phyloP scores from a whole-genome alignment of 1,140 invertebrate genomes.

The Dufourea novaeangliae region DNA sequence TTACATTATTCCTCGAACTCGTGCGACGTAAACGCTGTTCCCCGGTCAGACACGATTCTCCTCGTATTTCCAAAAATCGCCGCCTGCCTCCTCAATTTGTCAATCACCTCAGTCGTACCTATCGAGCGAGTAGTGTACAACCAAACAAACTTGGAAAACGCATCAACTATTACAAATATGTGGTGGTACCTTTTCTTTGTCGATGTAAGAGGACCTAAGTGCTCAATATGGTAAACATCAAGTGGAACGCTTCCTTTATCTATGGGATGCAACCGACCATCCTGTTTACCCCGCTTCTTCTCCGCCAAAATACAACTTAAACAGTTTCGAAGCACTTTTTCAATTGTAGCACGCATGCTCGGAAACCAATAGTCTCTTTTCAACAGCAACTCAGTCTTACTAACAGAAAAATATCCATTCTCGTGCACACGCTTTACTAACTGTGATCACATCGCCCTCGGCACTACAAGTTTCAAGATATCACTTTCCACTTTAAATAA shows the following conservation, averaged over 20 bases:
- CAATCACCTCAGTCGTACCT: background rate
- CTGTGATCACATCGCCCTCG: no score
- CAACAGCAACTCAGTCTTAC: no score
- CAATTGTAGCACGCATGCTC: no score
- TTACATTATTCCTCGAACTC: constrained; percentile 1
- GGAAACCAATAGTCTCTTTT: no score
- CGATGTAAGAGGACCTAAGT: background rate
- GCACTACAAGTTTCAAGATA: no score
- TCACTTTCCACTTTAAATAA: no score
- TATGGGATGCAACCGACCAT: background rate
- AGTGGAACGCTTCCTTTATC: background rate
- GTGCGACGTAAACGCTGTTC: background rate
- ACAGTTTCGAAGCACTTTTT: no score
- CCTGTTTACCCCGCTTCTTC: background rate
- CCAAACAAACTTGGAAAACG: constrained; percentile 8
- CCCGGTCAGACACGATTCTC: background rate
- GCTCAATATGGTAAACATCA: background rate
- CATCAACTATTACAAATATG: background rate
- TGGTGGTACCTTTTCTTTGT: background rate
- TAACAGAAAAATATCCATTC: no score
- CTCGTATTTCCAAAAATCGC: background rate
- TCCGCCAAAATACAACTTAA: background rate
- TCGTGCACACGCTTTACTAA: no score
- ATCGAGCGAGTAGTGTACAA: background rate
- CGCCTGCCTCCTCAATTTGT: background rate